These are phyloP conservation scores for Cinclus mexicanus DNA, from an alignment of 2,113 vertebrate species.

Conservation along the genomic window DNA sequence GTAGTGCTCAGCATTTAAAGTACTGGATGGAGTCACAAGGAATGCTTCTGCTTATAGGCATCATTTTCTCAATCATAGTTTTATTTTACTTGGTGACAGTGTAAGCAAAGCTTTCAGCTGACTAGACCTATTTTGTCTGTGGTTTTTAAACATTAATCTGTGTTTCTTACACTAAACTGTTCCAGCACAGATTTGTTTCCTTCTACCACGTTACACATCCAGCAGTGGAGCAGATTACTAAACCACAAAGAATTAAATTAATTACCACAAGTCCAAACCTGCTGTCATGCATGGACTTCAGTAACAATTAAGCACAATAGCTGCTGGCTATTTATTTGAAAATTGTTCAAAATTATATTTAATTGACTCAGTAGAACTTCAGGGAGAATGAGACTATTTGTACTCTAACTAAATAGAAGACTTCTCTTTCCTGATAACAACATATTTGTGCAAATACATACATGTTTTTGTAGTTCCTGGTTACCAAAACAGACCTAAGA, in stretches of 20 bases:
- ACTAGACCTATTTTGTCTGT: background rate
- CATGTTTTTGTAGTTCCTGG: background rate
- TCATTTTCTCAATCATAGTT: background rate
- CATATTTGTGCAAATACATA: background rate
- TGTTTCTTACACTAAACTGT: fast-evolving
- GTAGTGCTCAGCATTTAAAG: background rate
- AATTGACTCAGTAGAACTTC: background rate
- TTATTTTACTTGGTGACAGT: background rate
- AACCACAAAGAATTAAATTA: background rate
- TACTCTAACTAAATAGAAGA: background rate
- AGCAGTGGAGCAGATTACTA: background rate
- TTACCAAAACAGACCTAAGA: background rate
- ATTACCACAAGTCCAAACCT: background rate
- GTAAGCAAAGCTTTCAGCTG: background rate
- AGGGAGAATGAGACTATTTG: background rate
- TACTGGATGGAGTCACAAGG: background rate
- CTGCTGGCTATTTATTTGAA: background rate
- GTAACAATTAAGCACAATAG: background rate
- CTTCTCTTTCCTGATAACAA: background rate
- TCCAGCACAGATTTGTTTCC: background rate
- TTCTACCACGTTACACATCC: background rate
- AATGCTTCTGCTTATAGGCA: background rate
- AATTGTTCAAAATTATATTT: slow-evolving; percentile 1
- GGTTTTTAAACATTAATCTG: background rate
- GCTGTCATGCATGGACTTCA: background rate